Percentiles rank a stretch among this genome's conserved stretches.
These are phyloP conservation scores for Manduca sexta DNA, from an alignment of 1,140 invertebrate genomes.

Conservation along the genomic window DNA sequence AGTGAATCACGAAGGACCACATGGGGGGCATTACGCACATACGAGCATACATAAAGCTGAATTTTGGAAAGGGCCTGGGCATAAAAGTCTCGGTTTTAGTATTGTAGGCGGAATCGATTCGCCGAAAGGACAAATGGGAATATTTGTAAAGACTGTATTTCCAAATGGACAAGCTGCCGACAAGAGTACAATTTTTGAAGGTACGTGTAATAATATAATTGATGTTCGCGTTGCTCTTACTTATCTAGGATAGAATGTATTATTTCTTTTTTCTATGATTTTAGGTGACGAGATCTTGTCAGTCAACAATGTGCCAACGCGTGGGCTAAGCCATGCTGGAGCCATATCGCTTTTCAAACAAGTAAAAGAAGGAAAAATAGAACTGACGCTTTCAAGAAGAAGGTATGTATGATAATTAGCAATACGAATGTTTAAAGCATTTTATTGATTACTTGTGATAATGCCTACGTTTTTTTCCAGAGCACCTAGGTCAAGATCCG, in stretches of 20 bases:
- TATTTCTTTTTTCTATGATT: constrained; percentile 26
- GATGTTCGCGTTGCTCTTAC: not conserved
- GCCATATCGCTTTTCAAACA: constrained; percentile 92
- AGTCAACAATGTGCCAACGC: constrained; percentile 87
- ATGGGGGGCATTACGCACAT: constrained; percentile 34
- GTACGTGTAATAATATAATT: constrained; percentile 71
- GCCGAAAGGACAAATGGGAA: constrained; percentile 90
- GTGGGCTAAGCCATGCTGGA: constrained; percentile 90
- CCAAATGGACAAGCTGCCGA: constrained; percentile 91
- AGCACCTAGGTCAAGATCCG: constrained; percentile 73
- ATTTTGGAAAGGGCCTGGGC: constrained; percentile 87
- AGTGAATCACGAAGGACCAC: constrained; percentile 30
- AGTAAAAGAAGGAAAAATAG: constrained; percentile 88
- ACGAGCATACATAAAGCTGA: constrained; percentile 60
- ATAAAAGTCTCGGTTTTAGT: constrained; percentile 92
- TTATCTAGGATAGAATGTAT: not conserved
- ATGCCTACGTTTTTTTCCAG: constrained; percentile 42
- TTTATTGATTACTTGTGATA: not conserved
- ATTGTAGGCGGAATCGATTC: constrained; percentile 93
- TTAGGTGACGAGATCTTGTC: constrained; percentile 94
- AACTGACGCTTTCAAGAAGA: constrained; percentile 86
- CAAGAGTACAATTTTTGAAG: constrained; percentile 87
- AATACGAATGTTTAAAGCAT: not conserved
- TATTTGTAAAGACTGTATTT: constrained; percentile 93
- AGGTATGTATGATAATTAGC: constrained; percentile 45